Percentiles rank a stretch among this genome's conserved stretches.
Conservation (phyloP, 2,797 vertebrate species). For the Lepus oiostolus region DNA sequence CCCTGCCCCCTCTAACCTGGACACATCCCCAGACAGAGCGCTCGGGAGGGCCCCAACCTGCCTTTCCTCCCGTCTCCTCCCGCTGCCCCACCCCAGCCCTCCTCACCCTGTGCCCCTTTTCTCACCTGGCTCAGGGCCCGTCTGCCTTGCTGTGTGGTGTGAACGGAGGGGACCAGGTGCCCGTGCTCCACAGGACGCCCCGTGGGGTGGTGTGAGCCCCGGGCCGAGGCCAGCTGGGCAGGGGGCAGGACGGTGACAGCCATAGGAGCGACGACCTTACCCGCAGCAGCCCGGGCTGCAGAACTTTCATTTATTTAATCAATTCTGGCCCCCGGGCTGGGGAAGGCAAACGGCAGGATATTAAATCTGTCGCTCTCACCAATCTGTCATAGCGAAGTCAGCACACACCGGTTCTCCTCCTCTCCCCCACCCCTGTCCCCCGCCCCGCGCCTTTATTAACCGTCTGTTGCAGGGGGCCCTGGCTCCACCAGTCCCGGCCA, state of each 20-base stretch:
- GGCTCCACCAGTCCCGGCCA: constrained; percentile 61
- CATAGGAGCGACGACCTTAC: constrained; percentile 59
- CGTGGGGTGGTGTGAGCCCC: rapidly evolving
- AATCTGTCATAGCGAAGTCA: constrained; percentile 88
- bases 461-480: constrained; percentile 79
- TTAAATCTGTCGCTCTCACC: constrained; percentile 88
- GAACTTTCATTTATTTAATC: constrained; percentile 88
- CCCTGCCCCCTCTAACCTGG: not conserved
- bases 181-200: not conserved
- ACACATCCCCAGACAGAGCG: too few relatives aligned
- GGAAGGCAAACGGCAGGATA: constrained; percentile 87
- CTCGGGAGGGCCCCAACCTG: not conserved
- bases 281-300: constrained; percentile 67
- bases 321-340: constrained; percentile 86
- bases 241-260: not conserved
- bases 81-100: not conserved
- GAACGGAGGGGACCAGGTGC: not conserved
- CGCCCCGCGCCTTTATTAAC: constrained; percentile 84
- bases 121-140: not conserved
- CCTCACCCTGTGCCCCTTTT: not conserved
- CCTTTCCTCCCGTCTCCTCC: not conserved
- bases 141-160: rapidly evolving
- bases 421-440: constrained; percentile 1
- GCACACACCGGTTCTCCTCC: constrained; percentile 84
- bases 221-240: not conserved